Conservation (phyloP, 2,113 vertebrate genomes). For the Callithrix jacchus region DNA sequence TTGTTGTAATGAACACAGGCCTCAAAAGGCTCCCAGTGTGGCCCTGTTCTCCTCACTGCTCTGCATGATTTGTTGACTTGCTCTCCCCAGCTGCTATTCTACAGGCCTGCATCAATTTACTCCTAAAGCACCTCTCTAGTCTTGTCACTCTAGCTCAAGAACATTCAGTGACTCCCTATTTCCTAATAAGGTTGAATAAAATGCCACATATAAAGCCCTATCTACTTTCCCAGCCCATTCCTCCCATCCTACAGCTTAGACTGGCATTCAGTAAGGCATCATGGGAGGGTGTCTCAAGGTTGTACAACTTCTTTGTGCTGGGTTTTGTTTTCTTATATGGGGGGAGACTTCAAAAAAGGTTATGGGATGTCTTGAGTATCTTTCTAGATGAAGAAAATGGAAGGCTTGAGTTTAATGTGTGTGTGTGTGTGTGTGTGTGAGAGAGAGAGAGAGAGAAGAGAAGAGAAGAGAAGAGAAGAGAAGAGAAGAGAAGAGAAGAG, state of each 20-base stretch:
- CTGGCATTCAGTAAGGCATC: background rate
- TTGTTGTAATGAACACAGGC: background rate
- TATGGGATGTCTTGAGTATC: background rate
- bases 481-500: too few relatives aligned
- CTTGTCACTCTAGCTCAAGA: background rate
- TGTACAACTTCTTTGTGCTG: background rate
- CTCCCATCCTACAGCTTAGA: background rate
- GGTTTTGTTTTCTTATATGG: background rate
- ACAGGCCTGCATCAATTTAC: background rate
- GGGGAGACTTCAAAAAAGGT: background rate
- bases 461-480: background rate
- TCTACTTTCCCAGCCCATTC: background rate
- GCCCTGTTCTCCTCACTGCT: background rate
- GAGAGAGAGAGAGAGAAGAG: background rate
- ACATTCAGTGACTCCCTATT: slow-evolving; percentile 18
- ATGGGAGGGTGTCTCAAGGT: background rate
- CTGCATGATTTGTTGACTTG: background rate
- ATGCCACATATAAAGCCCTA: background rate
- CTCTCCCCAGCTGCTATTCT: background rate
- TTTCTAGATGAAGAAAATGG: slow-evolving; percentile 50
- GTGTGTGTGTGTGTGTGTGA: too few relatives aligned
- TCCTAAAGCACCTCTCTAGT: background rate
- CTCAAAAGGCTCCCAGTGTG: background rate
- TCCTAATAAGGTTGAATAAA: background rate
- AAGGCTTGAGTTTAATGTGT: slow-evolving; percentile 15